Percentiles rank a stretch among this genome's conserved stretches.
These are phyloP conservation scores for Phrynocephalus forsythii DNA, from an alignment of 2,797 vertebrate species.

Conservation along the genomic window DNA sequence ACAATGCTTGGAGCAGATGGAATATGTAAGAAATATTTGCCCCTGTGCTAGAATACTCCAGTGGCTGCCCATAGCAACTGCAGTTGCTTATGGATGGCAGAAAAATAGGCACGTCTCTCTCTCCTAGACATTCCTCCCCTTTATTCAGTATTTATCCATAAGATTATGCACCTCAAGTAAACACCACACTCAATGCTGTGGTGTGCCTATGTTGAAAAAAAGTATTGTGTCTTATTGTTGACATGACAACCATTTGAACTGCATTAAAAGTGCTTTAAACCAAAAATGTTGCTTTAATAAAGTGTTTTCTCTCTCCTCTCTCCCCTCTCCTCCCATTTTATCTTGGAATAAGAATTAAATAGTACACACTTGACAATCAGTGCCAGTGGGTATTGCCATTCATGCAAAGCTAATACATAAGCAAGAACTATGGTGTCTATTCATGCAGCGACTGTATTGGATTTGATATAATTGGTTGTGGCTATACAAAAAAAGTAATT, in stretches of 20 bases:
- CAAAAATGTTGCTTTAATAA: not conserved
- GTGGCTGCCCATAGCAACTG: not conserved
- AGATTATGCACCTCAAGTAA: slow-evolving; percentile 4
- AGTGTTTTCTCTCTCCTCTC: not conserved
- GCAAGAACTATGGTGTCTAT: not conserved
- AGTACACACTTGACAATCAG: not conserved
- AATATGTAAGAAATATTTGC: not conserved
- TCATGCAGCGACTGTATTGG: not conserved
- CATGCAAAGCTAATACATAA: not conserved
- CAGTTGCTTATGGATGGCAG: not conserved
- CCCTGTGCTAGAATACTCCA: not conserved
- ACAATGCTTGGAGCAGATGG: no score
- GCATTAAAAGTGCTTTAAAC: slow-evolving; percentile 28
- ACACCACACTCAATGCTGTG: not conserved
- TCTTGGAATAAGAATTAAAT: not conserved
- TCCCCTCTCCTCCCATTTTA: not conserved
- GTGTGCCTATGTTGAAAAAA: not conserved
- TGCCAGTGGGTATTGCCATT: not conserved
- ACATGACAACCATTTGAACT: not conserved
- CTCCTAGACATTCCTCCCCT: not conserved
- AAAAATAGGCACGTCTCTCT: not conserved
- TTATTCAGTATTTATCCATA: slow-evolving; percentile 15
- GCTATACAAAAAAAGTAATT: not conserved
- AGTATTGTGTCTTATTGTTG: not conserved
- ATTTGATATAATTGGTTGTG: slow-evolving; percentile 8